Conservation (phyloP, 1,140 invertebrate species). For the Drosophila subpulchrella region DNA sequence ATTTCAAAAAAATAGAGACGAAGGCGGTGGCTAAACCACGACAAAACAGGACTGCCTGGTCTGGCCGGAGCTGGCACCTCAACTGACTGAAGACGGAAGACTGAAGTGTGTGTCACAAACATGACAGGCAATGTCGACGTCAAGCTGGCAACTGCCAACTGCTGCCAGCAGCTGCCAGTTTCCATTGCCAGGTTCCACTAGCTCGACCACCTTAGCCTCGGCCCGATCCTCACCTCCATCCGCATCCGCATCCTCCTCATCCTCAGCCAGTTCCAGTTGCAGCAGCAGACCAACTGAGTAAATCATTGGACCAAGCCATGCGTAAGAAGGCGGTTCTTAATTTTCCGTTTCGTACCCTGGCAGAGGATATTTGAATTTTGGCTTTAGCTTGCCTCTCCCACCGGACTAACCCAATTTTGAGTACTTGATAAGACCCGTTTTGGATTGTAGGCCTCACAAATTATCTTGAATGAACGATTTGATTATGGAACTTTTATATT, state of each 20-base stretch:
- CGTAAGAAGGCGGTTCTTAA: conserved; percentile 42
- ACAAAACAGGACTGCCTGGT: conserved; percentile 30
- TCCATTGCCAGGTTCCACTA: conserved; percentile 27
- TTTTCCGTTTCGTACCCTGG: conserved; percentile 17
- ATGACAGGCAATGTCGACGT: conserved; percentile 75
- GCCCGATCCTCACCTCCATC: conserved; percentile 1
- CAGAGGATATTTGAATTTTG: background rate
- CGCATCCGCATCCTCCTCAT: conserved; percentile 12
- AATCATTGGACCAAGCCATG: conserved; percentile 69
- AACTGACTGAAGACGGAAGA: conserved; percentile 47
- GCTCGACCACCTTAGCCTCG: conserved; percentile 5
- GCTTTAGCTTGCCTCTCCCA: background rate
- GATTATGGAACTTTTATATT: no score
- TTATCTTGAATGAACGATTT: no score
- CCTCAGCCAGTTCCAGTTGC: conserved; percentile 16
- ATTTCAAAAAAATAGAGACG: conserved; percentile 16
- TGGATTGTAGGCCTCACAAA: no score
- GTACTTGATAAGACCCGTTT: no score
- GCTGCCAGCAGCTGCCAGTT: conserved; percentile 44
- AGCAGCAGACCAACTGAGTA: conserved; percentile 58
- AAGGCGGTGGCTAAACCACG: conserved; percentile 35
- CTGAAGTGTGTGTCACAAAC: conserved; percentile 81
- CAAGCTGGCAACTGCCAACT: conserved; percentile 52
- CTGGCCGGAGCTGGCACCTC: conserved; percentile 40
- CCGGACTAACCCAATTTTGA: no score